A percentile compares a stretch with the other conserved stretches of the same genome.
These are phyloP conservation scores for Pheosia gnoma DNA, from an alignment of 2,888 invertebrate genomes.

Conservation along the genomic window DNA sequence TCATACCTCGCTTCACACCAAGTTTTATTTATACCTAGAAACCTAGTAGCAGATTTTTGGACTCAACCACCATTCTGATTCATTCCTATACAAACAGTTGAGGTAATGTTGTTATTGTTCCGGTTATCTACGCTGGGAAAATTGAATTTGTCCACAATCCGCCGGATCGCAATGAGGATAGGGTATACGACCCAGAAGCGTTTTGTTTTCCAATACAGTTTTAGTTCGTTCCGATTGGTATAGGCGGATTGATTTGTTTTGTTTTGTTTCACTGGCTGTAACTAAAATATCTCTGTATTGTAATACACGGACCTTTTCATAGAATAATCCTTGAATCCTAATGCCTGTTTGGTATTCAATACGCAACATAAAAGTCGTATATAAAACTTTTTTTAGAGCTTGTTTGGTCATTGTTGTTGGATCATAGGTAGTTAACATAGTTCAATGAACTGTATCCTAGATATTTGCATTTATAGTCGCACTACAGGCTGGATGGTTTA, in stretches of 20 bases:
- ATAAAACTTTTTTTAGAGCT: too few relatives aligned
- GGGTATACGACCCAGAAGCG: slow-evolving; percentile 62
- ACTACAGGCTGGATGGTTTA: too few relatives aligned
- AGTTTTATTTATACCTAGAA: too few relatives aligned
- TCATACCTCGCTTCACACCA: too few relatives aligned
- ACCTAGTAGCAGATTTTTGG: too few relatives aligned
- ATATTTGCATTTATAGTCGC: too few relatives aligned
- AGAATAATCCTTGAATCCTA: too few relatives aligned
- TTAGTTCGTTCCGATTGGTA: slow-evolving; percentile 9
- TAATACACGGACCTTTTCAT: too few relatives aligned
- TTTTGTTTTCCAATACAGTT: slow-evolving; percentile 63
- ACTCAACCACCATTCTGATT: slow-evolving; percentile 13
- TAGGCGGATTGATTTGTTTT: slow-evolving; percentile 1
- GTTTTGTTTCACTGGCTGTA: neutral
- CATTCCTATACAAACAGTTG: slow-evolving; percentile 17
- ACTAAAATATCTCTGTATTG: neutral
- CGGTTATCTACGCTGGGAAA: slow-evolving; percentile 72
- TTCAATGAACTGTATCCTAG: slow-evolving; percentile 7
- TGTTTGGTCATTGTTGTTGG: slow-evolving; percentile 19
- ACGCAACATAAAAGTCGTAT: too few relatives aligned
- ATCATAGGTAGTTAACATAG: too few relatives aligned
- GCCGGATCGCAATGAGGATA: slow-evolving; percentile 63
- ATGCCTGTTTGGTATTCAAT: too few relatives aligned
- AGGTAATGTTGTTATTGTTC: slow-evolving; percentile 57
- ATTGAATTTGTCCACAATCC: slow-evolving; percentile 81